Evolutionary conservation across 2,888 invertebrate species (phyloP), one percentile per base, ranked within the genome.

Genomic region (Agrochola lota): DNA sequence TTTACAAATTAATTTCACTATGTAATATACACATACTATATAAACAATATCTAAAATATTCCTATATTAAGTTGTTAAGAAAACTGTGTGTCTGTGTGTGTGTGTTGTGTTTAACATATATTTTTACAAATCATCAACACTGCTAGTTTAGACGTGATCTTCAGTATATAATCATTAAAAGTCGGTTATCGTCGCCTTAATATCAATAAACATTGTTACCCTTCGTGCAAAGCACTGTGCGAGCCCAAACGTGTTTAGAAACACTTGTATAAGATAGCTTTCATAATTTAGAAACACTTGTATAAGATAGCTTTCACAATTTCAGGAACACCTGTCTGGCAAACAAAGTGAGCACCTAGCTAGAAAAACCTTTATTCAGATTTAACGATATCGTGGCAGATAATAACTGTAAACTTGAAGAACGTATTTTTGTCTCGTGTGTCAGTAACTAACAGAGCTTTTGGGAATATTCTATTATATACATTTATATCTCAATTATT

Each of bases 251-350:
- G 59, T 80, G 83, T 67, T 83, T 66, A 68, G 63, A 71, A 81
- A 82, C 74, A 83, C 82, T 78, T 77, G 30, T 30, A 30, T 30
- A 30, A 49, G n/a, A n/a, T n/a, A n/a, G n/a, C n/a, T n/a, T n/a
- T n/a, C n/a, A n/a, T n/a, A n/a, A n/a, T n/a, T n/a, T n/a, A n/a
- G n/a, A n/a, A n/a, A n/a, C n/a, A n/a, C n/a, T n/a, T n/a, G n/a
- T 73, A 59, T n/a, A 70, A 74, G 30, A 68, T 64, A 74, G 59
- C 20, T 83, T 82, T 85, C 87, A 80, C 85, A 81, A 86, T 88
- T 90, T 84, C 81, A 82, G 73, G 71, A 72, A 78, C 77, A 82
- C 86, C 78, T 92, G 88, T 88, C 91, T 90, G 90, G 88, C 88
- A 79, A 60, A 87, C 91, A 59, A 66, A 52, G n/a, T 59, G 26